Base-by-base conservation (phyloP, 2,797 vertebrate species). In the Mus caroli region DNA sequence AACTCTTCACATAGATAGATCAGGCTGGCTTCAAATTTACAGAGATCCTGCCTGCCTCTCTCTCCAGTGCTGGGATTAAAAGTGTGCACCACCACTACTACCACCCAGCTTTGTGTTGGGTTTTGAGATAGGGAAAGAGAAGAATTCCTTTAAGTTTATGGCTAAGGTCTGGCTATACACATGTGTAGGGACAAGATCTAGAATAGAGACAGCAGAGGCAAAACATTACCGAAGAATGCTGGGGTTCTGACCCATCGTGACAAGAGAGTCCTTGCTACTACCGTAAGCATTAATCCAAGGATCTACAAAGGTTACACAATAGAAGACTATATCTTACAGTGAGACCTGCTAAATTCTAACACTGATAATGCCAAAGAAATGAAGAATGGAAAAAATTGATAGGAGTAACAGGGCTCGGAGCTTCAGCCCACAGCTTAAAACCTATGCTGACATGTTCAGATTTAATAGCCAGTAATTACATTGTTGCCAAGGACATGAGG, bases 381-480 rank as follows among this genome's bases (percentile, higher is more conserved):
- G 24, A 94, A 93, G 10, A 15, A 91, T 94, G 92, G 50, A 24
- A 17, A 92, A 87, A 20, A 46, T 43, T 12, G 20, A 14, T 34
- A 87, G 22, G 26, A 43, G 40, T 73, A 31, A 79, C n/a, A 31
- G 40, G 67, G 31, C 69, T 87, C 90, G 52, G 77, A 78, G 43
- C 13, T 37, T 58, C 46, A 93, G 24, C 52, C 15, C 11, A 73
- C 31, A 93, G 34, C 14, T 46, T 78, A 77, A 82, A 95, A 91
- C 13, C 20, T 37, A 69, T 28, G 26, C 52, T 82, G 69, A 78
- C 5, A 80, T 75, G 22, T 92, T 80, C 43, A 80, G 14, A 40
- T 92, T 80, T 90, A 87, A 26, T 46, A 84, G 31, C 7, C 20
- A 75, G n/a, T 82, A 76, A 89, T 76, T 87, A 86, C 75, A 91